Evolutionary conservation across 2,888 invertebrate genomes (phyloP), one percentile per base, ranked within the genome.

Genomic region (Acrobasis consociella): DNA sequence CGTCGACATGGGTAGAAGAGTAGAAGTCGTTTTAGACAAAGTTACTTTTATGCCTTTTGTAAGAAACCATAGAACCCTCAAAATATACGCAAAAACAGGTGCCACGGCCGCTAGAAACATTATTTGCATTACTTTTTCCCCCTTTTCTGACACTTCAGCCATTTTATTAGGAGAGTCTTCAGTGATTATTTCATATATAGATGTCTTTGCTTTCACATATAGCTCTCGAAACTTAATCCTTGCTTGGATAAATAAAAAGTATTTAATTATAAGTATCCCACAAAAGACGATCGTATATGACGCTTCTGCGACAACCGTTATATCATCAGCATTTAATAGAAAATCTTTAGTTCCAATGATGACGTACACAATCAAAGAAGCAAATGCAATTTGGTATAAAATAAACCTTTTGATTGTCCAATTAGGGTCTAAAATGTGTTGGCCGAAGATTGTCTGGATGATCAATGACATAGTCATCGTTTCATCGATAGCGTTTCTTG

Each of bases 1-100:
- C 2, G 78, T 69, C 0, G 74, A 74, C 83, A 87, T 83, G 0
- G 89, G 85, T 82, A 89, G 78, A 0, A 90, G 69, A 9, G 74
- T 83, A 0, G 76, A 69, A 0, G 89, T 88, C 0, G 86, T 78
- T 51, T 74, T 74, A 0, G 87, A 88, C 2, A 89, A 56, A 2
- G 82, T 75, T 2, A 77, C 77, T 53, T 77, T 77, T 0, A 71
- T 72, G 0, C 85, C 87, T 7, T 70, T 69, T 0, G 77, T 11
- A 63, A 83, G 85, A 64, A 72, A 74, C 80, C 82, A 87, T 0
- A 86, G n/a, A 1, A 78, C 80, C 0, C 71, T 68, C 0, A 77
- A 5, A 1, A 85, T 68, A 46, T 85, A 86, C 5, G 72, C 70
- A 0, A 64, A 17, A 1, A 82, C 62, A 0, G 87, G 85, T 3